Evolutionary conservation across 2,888 invertebrate genomes (phyloP), one percentile per base, ranked within the genome.

Genomic region (Cheilosia variabilis): DNA sequence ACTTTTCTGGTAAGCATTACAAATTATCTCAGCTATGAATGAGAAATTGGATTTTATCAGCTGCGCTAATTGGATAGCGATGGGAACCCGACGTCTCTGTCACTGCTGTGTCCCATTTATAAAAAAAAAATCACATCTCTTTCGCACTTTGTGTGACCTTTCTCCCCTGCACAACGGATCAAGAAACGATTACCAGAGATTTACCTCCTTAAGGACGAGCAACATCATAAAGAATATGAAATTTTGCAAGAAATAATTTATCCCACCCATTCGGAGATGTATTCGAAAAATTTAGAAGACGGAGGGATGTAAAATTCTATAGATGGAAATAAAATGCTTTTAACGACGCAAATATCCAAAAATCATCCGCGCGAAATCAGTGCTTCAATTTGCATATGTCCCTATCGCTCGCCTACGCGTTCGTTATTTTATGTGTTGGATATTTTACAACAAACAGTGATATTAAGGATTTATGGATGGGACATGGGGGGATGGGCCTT

Each of bases 1-100:
- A 75, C 22, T 22, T 17, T 45, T 45, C 57, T 15, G 24, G 45
- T 41, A 31, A 60, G 66, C 19, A 58, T 45, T 58, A 22, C n/a
- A 62, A 71, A 77, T 77, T 55, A 66, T 63, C 53, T 60, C 77
- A 55, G 60, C 58, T 50, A 37, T 82, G 81, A 77, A 65, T 68
- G 57, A 43, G 55, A 57, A 81, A 57, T 68, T 34, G 50, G 68
- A 81, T 81, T 58, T 68, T 63, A 81, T 76, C 81, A 27, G 47
- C 47, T 19, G 24, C 58, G 55, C 62, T 75, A 58, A 68, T 69
- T 47, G 9, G 17, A 47, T 10, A 47, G 19, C 9, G 62, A 69
- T 53, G 53, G 53, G 55, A 69, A 62, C 0, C 37, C 13, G 13
- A 4, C 37, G 13, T 13, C 13, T 2, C 4, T 37, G 37, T 37